Percentiles rank a stretch among this genome's conserved stretches.
These are phyloP conservation scores for Hartigia nigra DNA, from an alignment of 2,888 invertebrate genomes.

Conservation along the genomic window DNA sequence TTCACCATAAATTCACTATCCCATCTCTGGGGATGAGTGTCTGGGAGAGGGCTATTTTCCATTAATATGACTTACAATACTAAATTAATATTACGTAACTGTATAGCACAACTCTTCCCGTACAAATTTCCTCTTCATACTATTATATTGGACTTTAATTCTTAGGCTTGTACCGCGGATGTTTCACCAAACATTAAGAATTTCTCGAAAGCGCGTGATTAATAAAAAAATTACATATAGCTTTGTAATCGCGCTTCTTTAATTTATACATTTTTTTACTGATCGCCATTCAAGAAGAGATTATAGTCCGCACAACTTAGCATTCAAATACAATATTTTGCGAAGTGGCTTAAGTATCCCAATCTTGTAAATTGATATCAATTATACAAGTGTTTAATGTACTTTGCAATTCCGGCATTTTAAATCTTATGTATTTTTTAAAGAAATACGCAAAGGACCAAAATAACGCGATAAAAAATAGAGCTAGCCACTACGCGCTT, in stretches of 20 bases:
- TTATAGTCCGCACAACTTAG: neutral
- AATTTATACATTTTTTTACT: neutral
- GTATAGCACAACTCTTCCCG: conserved; percentile 23
- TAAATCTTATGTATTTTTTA: neutral
- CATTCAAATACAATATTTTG: neutral
- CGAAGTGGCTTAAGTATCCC: neutral
- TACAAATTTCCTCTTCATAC: neutral
- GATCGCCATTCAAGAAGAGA: neutral
- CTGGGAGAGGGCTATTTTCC: conserved; percentile 60
- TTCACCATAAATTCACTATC: conserved; percentile 63
- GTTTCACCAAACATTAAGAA: neutral
- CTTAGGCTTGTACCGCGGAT: neutral
- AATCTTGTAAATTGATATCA: neutral
- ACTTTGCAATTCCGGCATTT: neutral
- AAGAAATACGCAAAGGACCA: neutral
- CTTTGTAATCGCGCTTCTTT: neutral
- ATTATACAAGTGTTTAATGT: neutral
- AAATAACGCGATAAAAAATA: neutral
- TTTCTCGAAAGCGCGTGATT: neutral
- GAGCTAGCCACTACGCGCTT: neutral
- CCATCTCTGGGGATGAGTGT: conserved; percentile 60
- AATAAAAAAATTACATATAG: neutral
- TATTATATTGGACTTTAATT: neutral
- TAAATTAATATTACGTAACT: conserved; percentile 27
- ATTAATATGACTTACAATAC: conserved; percentile 22